Conservation (phyloP, 30 jellyfish, hydroid and myxozoan species). For the Aurelia sp. region DNA sequence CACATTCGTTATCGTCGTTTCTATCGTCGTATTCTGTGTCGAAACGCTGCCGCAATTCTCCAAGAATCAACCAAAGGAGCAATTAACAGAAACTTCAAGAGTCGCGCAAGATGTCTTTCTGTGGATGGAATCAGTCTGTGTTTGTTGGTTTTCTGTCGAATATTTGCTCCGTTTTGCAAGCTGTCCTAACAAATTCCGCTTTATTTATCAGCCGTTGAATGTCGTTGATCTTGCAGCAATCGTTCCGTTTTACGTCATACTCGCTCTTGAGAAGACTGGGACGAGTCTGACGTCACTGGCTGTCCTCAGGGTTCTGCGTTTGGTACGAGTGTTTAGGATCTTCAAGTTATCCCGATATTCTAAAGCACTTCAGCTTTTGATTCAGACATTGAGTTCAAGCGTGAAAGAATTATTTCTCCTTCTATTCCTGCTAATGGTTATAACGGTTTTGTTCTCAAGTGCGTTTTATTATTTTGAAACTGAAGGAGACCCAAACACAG, state of each 20-base stretch:
- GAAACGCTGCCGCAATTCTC: conserved; percentile 84
- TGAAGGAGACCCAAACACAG: conserved; percentile 53
- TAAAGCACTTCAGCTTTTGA: conserved; percentile 77
- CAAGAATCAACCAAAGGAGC: conserved; percentile 2
- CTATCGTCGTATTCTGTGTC: conserved; percentile 81
- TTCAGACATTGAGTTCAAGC: conserved; percentile 81
- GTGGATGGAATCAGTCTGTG: conserved; percentile 79
- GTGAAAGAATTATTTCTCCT: conserved; percentile 75
- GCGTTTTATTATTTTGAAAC: conserved; percentile 86
- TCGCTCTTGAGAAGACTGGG: conserved; percentile 53
- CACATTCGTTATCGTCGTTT: conserved; percentile 62
- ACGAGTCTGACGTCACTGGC: conserved; percentile 77
- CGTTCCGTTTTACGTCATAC: conserved; percentile 75
- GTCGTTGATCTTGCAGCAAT: conserved; percentile 83
- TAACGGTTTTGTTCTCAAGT: conserved; percentile 72
- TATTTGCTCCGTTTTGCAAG: conserved; percentile 53
- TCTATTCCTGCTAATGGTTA: conserved; percentile 59
- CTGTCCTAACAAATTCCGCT: conserved; percentile 70
- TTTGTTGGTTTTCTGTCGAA: conserved; percentile 85
- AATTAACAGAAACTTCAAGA: not conserved
- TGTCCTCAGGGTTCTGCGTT: conserved; percentile 81
- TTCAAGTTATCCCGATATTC: conserved; percentile 91
- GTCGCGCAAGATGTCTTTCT: conserved; percentile 42
- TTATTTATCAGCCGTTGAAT: conserved; percentile 73
- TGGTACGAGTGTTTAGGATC: conserved; percentile 86